phyloP scores from a whole-genome alignment of 2,113 vertebrate species.

The Amia ocellicauda region DNA sequence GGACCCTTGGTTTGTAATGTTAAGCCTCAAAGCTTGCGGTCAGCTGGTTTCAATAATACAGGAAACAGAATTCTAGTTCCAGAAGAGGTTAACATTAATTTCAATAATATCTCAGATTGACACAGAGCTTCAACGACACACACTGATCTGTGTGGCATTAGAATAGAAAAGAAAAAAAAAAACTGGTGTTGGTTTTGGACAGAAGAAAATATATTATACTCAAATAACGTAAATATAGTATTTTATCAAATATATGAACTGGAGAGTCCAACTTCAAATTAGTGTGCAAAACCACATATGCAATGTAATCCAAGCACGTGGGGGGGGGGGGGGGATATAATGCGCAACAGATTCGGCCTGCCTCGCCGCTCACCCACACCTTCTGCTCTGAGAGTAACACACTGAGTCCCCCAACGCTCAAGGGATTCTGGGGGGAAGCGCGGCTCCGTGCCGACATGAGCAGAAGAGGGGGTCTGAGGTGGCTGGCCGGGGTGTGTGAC shows the following conservation, averaged over 20 bases:
- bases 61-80: conserved; percentile 40
- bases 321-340: conserved; percentile 13
- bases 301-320: conserved; percentile 20
- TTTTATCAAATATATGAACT: conserved; percentile 33
- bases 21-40: conserved; percentile 36
- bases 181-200: conserved; percentile 36
- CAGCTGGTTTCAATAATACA: conserved; percentile 42
- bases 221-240: conserved; percentile 33
- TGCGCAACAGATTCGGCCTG: conserved; percentile 23
- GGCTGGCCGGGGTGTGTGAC: too few relatives aligned
- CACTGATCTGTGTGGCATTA: conserved; percentile 5
- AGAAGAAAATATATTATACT: conserved; percentile 31
- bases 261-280: conserved; percentile 36
- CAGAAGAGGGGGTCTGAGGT: too few relatives aligned
- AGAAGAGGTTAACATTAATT: conserved; percentile 34
- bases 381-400: not conserved
- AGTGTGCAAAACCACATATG: conserved; percentile 28
- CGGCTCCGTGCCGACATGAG: too few relatives aligned
- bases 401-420: too few relatives aligned
- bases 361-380: not conserved
- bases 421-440: too few relatives aligned
- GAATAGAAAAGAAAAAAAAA: too few relatives aligned
- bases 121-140: conserved; percentile 6
- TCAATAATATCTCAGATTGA: conserved; percentile 33
- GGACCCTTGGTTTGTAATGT: conserved; percentile 37